Base-by-base conservation (phyloP, 2,888 invertebrate genomes). In the Standfussiana lucernea region DNA sequence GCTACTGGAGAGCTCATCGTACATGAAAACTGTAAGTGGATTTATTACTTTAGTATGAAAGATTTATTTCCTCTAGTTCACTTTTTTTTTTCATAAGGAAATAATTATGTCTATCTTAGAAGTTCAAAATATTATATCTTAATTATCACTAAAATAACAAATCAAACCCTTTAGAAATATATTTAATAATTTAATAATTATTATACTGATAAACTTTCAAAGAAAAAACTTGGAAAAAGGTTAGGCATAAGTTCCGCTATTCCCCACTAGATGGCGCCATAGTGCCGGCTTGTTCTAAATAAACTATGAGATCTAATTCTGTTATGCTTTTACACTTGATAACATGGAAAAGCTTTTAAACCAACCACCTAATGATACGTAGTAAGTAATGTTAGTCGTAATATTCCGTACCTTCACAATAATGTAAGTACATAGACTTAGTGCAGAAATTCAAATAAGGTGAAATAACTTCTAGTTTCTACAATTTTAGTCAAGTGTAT, bases 301-400 rank as follows among this genome's bases (percentile, higher is more conserved):
- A 40, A 77, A 28, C 21, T 67, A 56, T 21, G 28, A 82, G 75
- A 72, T 69, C 13, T n/a, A 66, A 72, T 77, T 72, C 32, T 59
- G 53, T 85, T 72, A 85, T 83, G 69, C 72, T 72, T 74, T 69
- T 64, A 72, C 53, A 53, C 45, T 67, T 64, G 70, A 77, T 82
- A 72, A 86, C 79, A 75, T 13, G 75, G 37, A 62, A 84, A 86
- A 86, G 84, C 84, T 86, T 83, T 86, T 74, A 78, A 73, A 71
- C 73, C 56, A 6, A 47, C 24, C 50, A 66, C 62, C 67, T 82
- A 72, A 72, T 72, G 56, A 67, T 66, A 32, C 45, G 70, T 45
- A 37, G 61, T 56, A 70, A 37, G 61, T 56, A 70, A 67, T 80
- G 66, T 28, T 59, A 18, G 18, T 32, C 56, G 28, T 59, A 56